Percentiles rank a stretch among this genome's conserved stretches.
phyloP scores from a whole-genome alignment of 2,888 invertebrate genomes.

The Drosophila mayaguana region DNA sequence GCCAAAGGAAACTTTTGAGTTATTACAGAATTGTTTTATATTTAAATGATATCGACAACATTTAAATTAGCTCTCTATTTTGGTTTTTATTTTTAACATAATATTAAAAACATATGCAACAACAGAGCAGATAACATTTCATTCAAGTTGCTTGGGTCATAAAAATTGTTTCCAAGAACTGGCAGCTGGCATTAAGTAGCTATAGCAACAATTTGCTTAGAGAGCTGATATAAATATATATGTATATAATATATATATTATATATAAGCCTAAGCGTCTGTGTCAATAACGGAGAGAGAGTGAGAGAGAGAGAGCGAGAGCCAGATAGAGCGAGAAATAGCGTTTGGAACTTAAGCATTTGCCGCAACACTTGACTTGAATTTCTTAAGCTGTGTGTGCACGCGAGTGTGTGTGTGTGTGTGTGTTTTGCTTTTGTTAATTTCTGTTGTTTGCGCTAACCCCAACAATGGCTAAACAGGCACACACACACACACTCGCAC shows the following conservation, averaged over 20 bases:
- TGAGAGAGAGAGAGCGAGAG: background rate
- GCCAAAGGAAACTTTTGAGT: no score
- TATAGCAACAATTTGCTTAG: conserved; percentile 31
- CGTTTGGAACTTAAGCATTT: conserved; percentile 49
- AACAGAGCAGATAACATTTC: no score
- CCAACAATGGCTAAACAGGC: conserved; percentile 57
- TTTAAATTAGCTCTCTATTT: no score
- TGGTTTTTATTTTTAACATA: no score
- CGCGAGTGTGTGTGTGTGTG: conserved; percentile 9
- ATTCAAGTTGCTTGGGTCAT: background rate
- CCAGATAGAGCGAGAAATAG: background rate
- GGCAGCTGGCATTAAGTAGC: conserved; percentile 24
- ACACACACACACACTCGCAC: conserved; percentile 14
- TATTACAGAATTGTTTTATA: no score
- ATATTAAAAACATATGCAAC: no score
- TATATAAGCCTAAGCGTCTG: background rate
- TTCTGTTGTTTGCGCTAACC: conserved; percentile 77
- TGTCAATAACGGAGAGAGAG: background rate
- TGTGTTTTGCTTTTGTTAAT: conserved; percentile 74
- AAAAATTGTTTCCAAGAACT: conserved; percentile 4
- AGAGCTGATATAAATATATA: background rate
- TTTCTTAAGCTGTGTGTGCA: conserved; percentile 43
- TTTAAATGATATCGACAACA: no score
- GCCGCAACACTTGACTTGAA: conserved; percentile 77
- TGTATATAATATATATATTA: conserved; percentile 1